Percentiles rank a stretch among this genome's conserved stretches.
Evolutionary conservation across 2,797 vertebrate species (phyloP).

Genomic region (Tiaroga cobitis): DNA sequence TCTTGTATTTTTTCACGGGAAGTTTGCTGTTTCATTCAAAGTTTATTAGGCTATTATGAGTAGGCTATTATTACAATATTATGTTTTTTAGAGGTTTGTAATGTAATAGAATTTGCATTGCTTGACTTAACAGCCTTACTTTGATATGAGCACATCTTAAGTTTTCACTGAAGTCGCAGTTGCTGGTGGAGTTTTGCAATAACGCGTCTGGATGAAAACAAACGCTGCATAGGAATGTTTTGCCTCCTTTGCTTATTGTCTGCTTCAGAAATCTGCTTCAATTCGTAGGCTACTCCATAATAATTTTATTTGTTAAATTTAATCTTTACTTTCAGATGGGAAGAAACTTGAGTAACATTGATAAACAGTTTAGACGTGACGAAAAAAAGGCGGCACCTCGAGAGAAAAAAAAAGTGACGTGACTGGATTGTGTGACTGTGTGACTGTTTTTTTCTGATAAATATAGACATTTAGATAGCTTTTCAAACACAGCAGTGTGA

Average conservation of each 20-base stretch:
- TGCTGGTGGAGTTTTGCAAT: not conserved
- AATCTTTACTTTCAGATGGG: slow-evolving; percentile 50
- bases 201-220: slow-evolving; percentile 25
- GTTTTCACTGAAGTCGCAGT: not conserved
- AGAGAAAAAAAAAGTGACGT: not conserved
- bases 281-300: too few relatives aligned
- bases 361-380: slow-evolving; percentile 9
- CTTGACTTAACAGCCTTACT: not conserved
- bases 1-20: not conserved
- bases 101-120: not conserved
- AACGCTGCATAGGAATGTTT: slow-evolving; percentile 54
- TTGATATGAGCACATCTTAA: not conserved
- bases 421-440: slow-evolving; percentile 32
- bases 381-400: slow-evolving; percentile 31
- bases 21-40: slow-evolving; percentile 6
- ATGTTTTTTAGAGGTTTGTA: not conserved
- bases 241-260: not conserved
- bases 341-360: slow-evolving; percentile 54
- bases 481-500: not conserved
- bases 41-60: not conserved
- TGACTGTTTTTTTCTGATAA: not conserved
- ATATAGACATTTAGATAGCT: not conserved
- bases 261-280: not conserved
- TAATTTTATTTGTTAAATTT: rapidly evolving
- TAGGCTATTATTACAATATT: not conserved